Conservation (phyloP, 2,113 vertebrate genomes). For the Mustela lutreola region DNA sequence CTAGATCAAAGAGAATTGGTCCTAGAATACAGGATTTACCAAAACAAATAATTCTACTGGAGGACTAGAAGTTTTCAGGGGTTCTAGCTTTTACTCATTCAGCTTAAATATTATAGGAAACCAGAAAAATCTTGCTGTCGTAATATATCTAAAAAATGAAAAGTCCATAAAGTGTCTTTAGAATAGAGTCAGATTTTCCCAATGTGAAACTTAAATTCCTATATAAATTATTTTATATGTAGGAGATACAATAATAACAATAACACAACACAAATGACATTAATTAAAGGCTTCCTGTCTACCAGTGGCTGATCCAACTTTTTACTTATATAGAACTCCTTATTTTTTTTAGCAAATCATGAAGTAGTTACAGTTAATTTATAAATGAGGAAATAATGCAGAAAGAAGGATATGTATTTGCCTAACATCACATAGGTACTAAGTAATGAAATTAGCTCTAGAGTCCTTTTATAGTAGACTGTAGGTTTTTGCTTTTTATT, state of each 20-base stretch:
- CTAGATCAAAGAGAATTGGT: background rate
- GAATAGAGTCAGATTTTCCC: background rate
- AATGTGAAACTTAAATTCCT: background rate
- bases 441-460: background rate
- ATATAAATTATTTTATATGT: background rate
- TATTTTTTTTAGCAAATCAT: background rate
- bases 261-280: background rate
- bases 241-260: no score
- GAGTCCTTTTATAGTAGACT: background rate
- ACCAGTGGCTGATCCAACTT: background rate
- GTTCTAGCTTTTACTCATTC: background rate
- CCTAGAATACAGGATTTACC: background rate
- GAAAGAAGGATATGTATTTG: background rate
- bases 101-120: background rate
- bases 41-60: background rate
- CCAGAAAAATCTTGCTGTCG: background rate
- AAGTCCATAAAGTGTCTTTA: background rate
- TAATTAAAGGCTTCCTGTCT: background rate
- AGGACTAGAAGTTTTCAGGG: background rate
- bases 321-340: background rate
- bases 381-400: background rate
- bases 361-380: background rate
- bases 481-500: conserved; percentile 22
- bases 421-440: background rate
- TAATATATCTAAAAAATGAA: background rate